phyloP scores from a whole-genome alignment of 2,113 vertebrate genomes.

The Bos taurus region DNA sequence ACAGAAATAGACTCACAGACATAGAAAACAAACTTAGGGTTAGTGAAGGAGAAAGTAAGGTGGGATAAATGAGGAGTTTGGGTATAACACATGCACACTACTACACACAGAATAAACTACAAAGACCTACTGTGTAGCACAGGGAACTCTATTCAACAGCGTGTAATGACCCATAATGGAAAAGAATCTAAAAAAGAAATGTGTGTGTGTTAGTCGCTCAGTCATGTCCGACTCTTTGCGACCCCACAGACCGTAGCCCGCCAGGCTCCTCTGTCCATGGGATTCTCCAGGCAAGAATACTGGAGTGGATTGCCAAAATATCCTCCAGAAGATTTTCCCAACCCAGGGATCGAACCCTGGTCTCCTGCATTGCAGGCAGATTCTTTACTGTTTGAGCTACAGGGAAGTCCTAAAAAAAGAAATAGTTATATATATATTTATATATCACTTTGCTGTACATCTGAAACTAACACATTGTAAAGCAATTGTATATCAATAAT shows the following conservation, averaged over 20 bases:
- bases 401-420: background rate
- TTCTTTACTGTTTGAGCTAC: background rate
- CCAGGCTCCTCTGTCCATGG: background rate
- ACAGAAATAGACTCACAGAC: background rate
- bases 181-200: background rate
- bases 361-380: background rate
- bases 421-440: background rate
- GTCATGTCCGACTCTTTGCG: background rate
- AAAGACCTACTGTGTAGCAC: background rate
- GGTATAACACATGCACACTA: background rate
- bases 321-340: background rate
- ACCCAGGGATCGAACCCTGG: background rate
- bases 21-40: background rate
- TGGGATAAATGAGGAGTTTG: background rate
- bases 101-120: background rate
- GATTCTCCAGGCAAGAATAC: background rate
- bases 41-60: background rate
- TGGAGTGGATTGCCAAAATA: background rate
- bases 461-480: background rate
- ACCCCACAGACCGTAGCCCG: background rate
- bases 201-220: background rate
- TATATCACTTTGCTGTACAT: background rate
- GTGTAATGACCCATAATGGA: background rate
- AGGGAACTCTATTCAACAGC: background rate
- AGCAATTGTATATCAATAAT: background rate